Evolutionary conservation across 1,140 invertebrate species (phyloP), one percentile per base, ranked within the genome.

Genomic region (Aphaenogaster floridana): DNA sequence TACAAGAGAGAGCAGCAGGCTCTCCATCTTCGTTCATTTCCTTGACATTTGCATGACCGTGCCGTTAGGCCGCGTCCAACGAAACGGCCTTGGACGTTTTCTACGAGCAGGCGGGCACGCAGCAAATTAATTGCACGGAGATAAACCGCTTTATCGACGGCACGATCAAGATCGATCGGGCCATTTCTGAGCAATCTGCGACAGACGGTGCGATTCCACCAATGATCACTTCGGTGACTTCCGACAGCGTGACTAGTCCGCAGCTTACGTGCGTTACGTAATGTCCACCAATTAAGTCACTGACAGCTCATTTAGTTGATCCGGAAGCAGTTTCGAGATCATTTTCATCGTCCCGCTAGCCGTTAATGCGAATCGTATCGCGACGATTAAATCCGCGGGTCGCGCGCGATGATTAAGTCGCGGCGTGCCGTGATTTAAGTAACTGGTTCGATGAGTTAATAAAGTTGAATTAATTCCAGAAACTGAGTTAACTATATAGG

Each of bases 81-180:
- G 13, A 61, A 50, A 61, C 66, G 78, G 54, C 78, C 78, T 86
- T 86, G 86, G 81, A 83, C 34, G 42, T 68, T 86, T 81, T 63
- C 77, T 66, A 48, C 78, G 77, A 39, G 28, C 28, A 0, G 63
- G 45, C 42, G 50, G 34, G 9, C 77, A 42, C 45, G 63, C 17
- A 52, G 63, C 63, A 50, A 61, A 61, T 86, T 83, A 86, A 83
- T 83, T 50, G 48, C 48, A 17, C 15, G 48, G 11, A 52, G 72
- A 78, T 86, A 64, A 86, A 79, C 34, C 45, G 28, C 36, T 13
- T 86, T 85, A 77, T 78, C 74, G 34, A 66, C 52, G 74, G 59
- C n/a, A 59, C 34, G 59, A 79, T 79, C 78, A 79, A 77, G 72
- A 86, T 86, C 83, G 74, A 86, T 86, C 39, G 36, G 21, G n/a